A percentile compares a stretch with the other conserved stretches of the same genome.
Conservation (phyloP, 2,113 vertebrate species). For the Perccottus glenii region DNA sequence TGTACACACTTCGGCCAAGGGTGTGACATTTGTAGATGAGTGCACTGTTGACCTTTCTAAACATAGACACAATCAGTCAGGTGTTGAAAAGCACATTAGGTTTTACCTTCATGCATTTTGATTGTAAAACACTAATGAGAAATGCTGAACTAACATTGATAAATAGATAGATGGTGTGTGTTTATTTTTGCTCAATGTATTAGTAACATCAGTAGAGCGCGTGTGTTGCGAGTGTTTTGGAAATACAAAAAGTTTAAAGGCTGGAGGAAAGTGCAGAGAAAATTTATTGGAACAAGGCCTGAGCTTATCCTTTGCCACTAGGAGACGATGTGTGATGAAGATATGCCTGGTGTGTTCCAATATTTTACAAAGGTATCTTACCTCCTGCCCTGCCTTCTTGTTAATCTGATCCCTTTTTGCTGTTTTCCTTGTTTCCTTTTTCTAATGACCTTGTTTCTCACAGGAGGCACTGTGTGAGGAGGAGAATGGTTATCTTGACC, state of each 20-base stretch:
- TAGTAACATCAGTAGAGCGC: slow-evolving; percentile 21
- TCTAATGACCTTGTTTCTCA: slow-evolving; percentile 16
- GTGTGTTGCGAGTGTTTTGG: slow-evolving; percentile 13
- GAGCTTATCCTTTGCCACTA: slow-evolving; percentile 70
- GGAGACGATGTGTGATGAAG: slow-evolving; percentile 83
- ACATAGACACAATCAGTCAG: slow-evolving; percentile 38
- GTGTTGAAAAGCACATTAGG: slow-evolving; percentile 38
- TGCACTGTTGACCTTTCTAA: slow-evolving; percentile 32
- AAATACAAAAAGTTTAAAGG: slow-evolving; percentile 1
- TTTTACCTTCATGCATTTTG: slow-evolving; percentile 23
- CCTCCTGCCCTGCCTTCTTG: slow-evolving; percentile 16
- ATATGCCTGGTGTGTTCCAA: slow-evolving; percentile 79
- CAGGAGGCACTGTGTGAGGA: slow-evolving; percentile 85
- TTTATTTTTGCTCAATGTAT: slow-evolving; percentile 24
- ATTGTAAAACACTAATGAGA: neutral
- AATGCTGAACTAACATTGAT: neutral
- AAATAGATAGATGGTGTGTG: neutral
- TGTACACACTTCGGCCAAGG: slow-evolving; percentile 5
- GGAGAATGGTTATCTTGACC: slow-evolving; percentile 79
- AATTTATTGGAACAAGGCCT: slow-evolving; percentile 42
- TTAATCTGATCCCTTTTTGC: slow-evolving; percentile 14
- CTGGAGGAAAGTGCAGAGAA: slow-evolving; percentile 23
- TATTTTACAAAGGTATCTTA: slow-evolving; percentile 76
- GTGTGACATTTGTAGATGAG: slow-evolving; percentile 21
- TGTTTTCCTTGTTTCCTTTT: slow-evolving; percentile 2